Conservation (phyloP, 1,140 invertebrate species). For the Lasaia peninsularis region DNA sequence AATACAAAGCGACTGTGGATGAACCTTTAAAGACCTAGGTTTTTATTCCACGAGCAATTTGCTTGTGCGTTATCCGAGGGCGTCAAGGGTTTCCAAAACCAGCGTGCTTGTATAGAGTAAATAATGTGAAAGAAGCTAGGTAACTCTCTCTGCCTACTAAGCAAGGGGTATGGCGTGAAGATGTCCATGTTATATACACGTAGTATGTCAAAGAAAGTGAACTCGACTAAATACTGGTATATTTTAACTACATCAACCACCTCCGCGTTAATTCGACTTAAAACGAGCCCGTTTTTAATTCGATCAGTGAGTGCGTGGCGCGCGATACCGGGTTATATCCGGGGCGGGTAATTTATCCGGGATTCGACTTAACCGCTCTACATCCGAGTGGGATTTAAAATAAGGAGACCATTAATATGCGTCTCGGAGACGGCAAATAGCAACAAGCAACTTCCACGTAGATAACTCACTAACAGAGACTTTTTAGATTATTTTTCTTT, state of each 20-base stretch:
- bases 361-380: conserved; percentile 51
- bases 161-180: too few relatives aligned
- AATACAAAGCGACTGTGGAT: too few relatives aligned
- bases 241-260: background rate
- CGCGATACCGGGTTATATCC: conserved; percentile 29
- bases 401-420: conserved; percentile 60
- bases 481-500: background rate
- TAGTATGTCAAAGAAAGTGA: too few relatives aligned
- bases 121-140: too few relatives aligned
- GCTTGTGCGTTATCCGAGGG: too few relatives aligned
- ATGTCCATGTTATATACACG: too few relatives aligned
- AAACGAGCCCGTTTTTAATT: conserved; percentile 27
- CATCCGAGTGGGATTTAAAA: conserved; percentile 56
- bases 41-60: too few relatives aligned
- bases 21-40: too few relatives aligned
- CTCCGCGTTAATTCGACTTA: background rate
- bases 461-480: conserved; percentile 16
- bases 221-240: background rate
- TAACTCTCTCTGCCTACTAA: too few relatives aligned
- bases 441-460: conserved; percentile 36
- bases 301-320: conserved; percentile 28
- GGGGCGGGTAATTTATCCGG: conserved; percentile 55
- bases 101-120: too few relatives aligned
- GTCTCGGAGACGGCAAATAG: conserved; percentile 47
- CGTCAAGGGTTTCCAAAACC: too few relatives aligned